Evolutionary conservation across 2,888 invertebrate species (phyloP), one percentile per base, ranked within the genome.

Genomic region (Anoncus sp.): DNA sequence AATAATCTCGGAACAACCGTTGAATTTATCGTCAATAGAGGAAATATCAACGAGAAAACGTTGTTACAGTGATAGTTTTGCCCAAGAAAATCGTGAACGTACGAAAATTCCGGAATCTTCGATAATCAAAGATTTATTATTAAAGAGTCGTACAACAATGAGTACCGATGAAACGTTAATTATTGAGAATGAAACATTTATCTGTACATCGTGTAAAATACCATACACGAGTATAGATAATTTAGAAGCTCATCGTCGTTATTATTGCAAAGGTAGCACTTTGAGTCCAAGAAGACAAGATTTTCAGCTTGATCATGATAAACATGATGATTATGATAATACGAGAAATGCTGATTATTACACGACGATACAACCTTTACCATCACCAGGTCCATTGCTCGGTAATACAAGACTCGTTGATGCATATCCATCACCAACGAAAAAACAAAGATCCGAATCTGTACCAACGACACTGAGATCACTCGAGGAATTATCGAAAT

Each of bases 371-470:
- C 88, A 89, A 51, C 96, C 96, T 0, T 91, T 96, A 57, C 96
- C 96, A 51, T 97, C 97, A 3, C 97, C 97, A 0, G 97, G 97
- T 0, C 97, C 97, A 0, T 92, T 96, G 79, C 92, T 97, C 24
- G 97, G 97, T 5, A 96, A 96, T 86, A 97, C 97, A 1, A 93
- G 96, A 62, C 92, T 97, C 43, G 95, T 97, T 16, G 97, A 97
- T 82, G 91, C 93, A 12, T 94, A 93, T 79, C 92, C 92, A 75
- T 88, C 92, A 20, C 93, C 93, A 60, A 81, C 91, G 40, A 94
- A 94, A 87, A 92, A 93, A 82, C 90, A 93, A 73, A 92, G 92
- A 81, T 87, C 92, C 31, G 93, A 94, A 76, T 89, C 91, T 14
- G 92, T 91, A 57, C 90, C 92, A 5, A 89, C 92, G 47, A 91